Percentiles rank a stretch among this genome's conserved stretches.
Conservation (phyloP, 30 jellyfish, hydroid and myxozoan species). For the Phacellophora camtschatica region DNA sequence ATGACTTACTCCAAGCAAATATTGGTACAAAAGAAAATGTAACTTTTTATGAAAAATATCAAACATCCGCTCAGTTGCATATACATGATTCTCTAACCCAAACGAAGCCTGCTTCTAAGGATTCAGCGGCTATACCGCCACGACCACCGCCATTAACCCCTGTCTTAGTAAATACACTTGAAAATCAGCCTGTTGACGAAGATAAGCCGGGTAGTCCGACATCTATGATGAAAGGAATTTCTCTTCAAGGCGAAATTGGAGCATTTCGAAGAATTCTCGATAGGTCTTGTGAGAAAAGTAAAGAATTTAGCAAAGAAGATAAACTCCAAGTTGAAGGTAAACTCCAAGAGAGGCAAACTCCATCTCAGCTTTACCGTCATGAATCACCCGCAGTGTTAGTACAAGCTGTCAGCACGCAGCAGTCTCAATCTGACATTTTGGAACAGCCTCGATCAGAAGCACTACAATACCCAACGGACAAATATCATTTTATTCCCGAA, state of each 20-base stretch:
- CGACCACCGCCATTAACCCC: conserved; percentile 68
- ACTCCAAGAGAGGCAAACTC: background rate
- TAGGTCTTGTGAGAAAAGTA: conserved; percentile 5
- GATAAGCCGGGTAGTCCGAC: conserved; percentile 21
- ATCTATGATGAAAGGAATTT: conserved; percentile 48
- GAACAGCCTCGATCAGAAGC: background rate
- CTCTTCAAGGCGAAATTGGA: conserved; percentile 67
- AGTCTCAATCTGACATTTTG: background rate
- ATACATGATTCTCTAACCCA: background rate
- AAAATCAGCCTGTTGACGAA: background rate
- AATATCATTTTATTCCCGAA: background rate
- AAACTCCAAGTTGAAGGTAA: background rate
- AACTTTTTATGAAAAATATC: background rate
- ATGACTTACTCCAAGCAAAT: too few relatives aligned
- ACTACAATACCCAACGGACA: background rate
- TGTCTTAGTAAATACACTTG: background rate
- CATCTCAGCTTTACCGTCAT: background rate
- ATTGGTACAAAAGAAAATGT: background rate
- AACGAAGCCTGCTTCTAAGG: background rate
- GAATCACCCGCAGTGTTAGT: too few relatives aligned
- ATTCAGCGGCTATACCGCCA: background rate
- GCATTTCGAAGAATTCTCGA: conserved; percentile 41
- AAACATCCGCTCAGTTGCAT: conserved; percentile 3
- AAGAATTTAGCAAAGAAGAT: background rate
- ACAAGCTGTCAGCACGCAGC: background rate